phyloP scores from a whole-genome alignment of 2,888 invertebrate species.

The Poecilus cupreus region DNA sequence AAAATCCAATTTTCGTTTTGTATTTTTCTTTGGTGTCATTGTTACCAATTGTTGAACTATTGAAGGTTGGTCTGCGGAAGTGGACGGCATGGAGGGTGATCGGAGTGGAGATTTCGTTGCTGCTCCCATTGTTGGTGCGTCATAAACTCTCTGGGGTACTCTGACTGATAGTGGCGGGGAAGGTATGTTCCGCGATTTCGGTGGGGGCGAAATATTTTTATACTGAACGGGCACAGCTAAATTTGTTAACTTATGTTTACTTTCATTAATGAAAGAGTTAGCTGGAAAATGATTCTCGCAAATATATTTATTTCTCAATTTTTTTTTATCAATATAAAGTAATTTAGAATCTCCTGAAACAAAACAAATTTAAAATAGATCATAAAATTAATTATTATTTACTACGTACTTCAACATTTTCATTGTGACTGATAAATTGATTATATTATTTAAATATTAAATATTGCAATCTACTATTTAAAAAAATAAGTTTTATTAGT shows the following conservation, averaged over 20 bases:
- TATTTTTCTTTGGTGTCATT: background rate
- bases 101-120: too few relatives aligned
- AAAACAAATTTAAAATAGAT: too few relatives aligned
- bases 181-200: too few relatives aligned
- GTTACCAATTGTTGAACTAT: background rate
- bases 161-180: background rate
- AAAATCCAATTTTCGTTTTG: background rate
- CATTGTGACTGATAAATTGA: background rate
- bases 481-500: background rate
- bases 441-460: background rate
- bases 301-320: background rate
- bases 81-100: background rate
- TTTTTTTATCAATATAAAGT: background rate
- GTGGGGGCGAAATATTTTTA: background rate
- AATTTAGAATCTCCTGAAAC: background rate
- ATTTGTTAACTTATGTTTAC: background rate
- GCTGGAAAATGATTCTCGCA: background rate
- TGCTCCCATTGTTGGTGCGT: background rate
- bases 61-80: background rate
- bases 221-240: background rate
- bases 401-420: too few relatives aligned
- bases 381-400: too few relatives aligned
- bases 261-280: background rate
- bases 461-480: background rate
- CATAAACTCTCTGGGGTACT: background rate